Evolutionary conservation across 2,113 vertebrate species (phyloP).

Genomic region (Chunga burmeisteri): DNA sequence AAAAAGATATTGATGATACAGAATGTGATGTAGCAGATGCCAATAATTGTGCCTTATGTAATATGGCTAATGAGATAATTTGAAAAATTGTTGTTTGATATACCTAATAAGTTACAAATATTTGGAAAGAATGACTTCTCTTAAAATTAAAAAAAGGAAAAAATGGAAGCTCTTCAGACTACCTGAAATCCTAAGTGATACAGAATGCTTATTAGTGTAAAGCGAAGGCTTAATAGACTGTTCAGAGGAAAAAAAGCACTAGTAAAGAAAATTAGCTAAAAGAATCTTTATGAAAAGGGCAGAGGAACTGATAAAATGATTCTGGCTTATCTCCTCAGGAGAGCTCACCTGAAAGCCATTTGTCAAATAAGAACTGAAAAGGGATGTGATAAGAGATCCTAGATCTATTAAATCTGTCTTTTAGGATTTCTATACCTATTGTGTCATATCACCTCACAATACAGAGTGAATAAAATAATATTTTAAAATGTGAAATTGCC

Average conservation of each 20-base stretch:
- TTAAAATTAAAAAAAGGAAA: neutral
- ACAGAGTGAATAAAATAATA: neutral
- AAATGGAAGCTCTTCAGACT: neutral
- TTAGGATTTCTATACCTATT: conserved; percentile 35
- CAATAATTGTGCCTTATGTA: neutral
- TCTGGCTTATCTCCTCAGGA: conserved; percentile 14
- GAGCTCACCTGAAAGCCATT: conserved; percentile 48
- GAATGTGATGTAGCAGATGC: neutral
- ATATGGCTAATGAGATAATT: neutral
- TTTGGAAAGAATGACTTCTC: neutral
- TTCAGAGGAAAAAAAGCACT: neutral
- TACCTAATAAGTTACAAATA: neutral
- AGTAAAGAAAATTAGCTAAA: conserved; percentile 22
- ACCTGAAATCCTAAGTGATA: neutral
- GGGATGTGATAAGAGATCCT: conserved; percentile 20
- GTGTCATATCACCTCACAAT: neutral
- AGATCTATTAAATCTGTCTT: conserved; percentile 48
- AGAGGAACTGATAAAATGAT: conserved; percentile 19
- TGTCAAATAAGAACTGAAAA: conserved; percentile 46
- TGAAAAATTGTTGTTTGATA: neutral
- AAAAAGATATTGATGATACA: neutral
- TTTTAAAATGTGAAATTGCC: conserved; percentile 20
- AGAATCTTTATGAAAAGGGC: conserved; percentile 22
- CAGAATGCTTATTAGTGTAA: neutral
- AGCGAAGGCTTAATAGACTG: neutral